Evolutionary conservation across 2,888 invertebrate species (phyloP).

Genomic region (Ormyrus nitidulus): DNA sequence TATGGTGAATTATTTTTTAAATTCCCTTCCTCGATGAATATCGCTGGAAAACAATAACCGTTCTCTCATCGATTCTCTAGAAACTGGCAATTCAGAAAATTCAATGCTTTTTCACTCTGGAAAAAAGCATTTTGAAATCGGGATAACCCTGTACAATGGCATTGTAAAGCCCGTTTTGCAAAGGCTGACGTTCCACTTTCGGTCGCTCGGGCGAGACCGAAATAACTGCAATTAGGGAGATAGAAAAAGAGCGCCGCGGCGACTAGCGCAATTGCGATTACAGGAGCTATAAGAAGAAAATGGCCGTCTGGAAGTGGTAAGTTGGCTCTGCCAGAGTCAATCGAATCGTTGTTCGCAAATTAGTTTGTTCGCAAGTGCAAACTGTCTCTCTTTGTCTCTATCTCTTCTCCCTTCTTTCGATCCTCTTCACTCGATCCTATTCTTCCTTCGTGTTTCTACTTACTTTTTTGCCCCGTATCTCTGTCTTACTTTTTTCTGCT

Average conservation of each 20-base stretch:
- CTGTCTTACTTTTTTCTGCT: background rate
- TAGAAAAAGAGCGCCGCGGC: slow-evolving; percentile 22
- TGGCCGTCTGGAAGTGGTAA: slow-evolving; percentile 52
- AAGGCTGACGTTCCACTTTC: slow-evolving; percentile 12
- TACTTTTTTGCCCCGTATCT: background rate
- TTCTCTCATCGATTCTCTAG: no score
- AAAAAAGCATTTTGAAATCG: slow-evolving; percentile 7
- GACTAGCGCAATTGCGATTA: slow-evolving; percentile 50
- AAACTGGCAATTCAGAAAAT: background rate
- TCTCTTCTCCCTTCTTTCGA: background rate
- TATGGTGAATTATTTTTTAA: no score
- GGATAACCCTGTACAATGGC: background rate
- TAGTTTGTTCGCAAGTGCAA: slow-evolving; percentile 59
- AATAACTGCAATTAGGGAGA: slow-evolving; percentile 52
- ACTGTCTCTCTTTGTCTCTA: slow-evolving; percentile 46
- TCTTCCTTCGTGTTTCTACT: slow-evolving; percentile 20
- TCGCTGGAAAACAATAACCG: no score
- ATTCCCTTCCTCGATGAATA: no score
- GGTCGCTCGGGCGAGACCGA: background rate
- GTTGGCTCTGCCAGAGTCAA: slow-evolving; percentile 57
- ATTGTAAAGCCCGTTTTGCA: slow-evolving; percentile 4
- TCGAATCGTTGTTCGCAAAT: slow-evolving; percentile 60
- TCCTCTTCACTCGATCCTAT: slow-evolving; percentile 17
- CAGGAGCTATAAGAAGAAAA: slow-evolving; percentile 44
- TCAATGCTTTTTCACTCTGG: slow-evolving; percentile 13